These are phyloP conservation scores for Enoplolaimus lenunculus DNA, from an alignment of 2,888 invertebrate genomes.

Conservation along the genomic window DNA sequence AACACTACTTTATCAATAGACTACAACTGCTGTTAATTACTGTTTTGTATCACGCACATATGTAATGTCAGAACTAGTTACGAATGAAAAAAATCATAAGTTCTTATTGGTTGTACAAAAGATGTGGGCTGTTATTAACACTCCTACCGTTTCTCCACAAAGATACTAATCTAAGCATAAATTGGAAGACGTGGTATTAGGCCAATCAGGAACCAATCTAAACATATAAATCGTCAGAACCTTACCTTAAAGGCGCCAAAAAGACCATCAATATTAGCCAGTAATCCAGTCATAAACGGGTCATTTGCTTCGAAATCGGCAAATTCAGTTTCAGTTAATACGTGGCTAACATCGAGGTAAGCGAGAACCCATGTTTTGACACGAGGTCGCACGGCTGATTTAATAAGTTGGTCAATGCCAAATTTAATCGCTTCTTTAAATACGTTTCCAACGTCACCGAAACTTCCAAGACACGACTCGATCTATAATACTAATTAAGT, in stretches of 20 bases:
- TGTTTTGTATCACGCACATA: too few species aligned
- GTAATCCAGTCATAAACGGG: conserved; percentile 52
- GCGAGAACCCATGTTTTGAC: conserved; percentile 68
- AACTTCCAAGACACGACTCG: conserved; percentile 29
- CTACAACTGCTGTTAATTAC: too few species aligned
- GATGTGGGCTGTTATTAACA: too few species aligned
- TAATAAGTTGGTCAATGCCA: conserved; percentile 51
- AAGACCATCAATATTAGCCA: conserved; percentile 30
- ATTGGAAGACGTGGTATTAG: too few species aligned
- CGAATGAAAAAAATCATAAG: too few species aligned
- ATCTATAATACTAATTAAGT: conserved; percentile 22
- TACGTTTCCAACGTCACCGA: conserved; percentile 33
- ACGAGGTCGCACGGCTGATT: conserved; percentile 66
- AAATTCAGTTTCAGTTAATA: conserved; percentile 68
- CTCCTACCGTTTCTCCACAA: too few species aligned
- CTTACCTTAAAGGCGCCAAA: neutral
- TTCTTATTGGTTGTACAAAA: too few species aligned
- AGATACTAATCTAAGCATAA: too few species aligned
- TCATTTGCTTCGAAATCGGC: conserved; percentile 70
- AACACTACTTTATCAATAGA: too few species aligned
- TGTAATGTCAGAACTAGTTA: too few species aligned
- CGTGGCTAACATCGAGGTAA: conserved; percentile 61
- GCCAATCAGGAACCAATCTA: conserved; percentile 52
- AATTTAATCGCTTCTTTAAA: conserved; percentile 27
- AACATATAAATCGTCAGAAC: neutral